Conservation (phyloP, 1,140 invertebrate genomes). For the silkworm (Bombyx mori) region DNA sequence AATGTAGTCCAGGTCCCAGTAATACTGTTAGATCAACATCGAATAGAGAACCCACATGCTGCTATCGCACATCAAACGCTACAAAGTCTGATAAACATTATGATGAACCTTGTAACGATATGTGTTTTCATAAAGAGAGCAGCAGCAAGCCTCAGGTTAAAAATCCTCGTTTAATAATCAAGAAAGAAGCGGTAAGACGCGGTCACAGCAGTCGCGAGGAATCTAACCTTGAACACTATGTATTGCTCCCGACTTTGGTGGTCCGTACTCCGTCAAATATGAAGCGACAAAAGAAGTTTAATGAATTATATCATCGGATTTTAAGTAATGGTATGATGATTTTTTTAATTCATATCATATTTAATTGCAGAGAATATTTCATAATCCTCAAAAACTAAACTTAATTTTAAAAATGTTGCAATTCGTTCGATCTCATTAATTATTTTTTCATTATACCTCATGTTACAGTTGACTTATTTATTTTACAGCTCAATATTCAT, state of each 20-base stretch:
- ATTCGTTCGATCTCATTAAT: not conserved
- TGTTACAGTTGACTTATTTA: not conserved
- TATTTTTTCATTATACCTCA: not conserved
- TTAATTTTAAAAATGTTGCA: too few relatives aligned
- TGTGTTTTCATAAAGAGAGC: conserved; percentile 23
- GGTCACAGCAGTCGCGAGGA: conserved; percentile 34
- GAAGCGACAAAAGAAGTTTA: conserved; percentile 57
- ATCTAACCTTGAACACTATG: conserved; percentile 53
- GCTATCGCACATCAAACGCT: conserved; percentile 36
- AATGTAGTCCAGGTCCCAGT: conserved; percentile 45
- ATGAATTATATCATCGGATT: conserved; percentile 57
- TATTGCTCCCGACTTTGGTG: conserved; percentile 57
- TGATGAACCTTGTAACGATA: not conserved
- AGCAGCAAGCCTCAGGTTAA: conserved; percentile 27
- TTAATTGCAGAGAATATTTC: too few relatives aligned
- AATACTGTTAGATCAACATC: conserved; percentile 23
- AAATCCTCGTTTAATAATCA: conserved; percentile 44
- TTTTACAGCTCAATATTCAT: conserved; percentile 27
- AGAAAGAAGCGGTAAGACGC: conserved; percentile 41
- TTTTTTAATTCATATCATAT: too few relatives aligned
- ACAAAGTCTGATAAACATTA: conserved; percentile 13
- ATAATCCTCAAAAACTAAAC: too few relatives aligned
- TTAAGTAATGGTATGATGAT: conserved; percentile 30
- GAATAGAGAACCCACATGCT: conserved; percentile 38
- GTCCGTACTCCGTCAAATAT: conserved; percentile 62